Base-by-base conservation (phyloP, 1,140 invertebrate genomes). In the Stegodyphus mimosarum region DNA sequence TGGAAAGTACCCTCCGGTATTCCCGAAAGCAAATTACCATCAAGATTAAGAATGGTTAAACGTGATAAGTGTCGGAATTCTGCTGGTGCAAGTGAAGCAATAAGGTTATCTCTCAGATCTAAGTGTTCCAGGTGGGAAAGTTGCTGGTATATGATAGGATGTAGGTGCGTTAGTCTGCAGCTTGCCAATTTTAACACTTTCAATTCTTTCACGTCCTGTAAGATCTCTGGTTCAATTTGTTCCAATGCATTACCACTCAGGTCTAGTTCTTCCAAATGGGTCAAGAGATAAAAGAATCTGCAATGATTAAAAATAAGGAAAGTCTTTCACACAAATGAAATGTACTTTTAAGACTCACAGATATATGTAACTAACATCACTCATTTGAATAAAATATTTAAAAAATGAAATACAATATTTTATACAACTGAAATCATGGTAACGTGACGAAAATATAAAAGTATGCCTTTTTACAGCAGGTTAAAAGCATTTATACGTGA, bases 1-100 rank as follows among this genome's bases (percentile, higher is more conserved):
- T 92, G 92, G 90, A 95, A 95, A 83, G 94, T 94, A 87, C 93
- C 91, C 89, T 95, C 94, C 17, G 94, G 91, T 52, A 95, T 91
- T 10, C 84, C 87, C 5, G 94, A 93, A 66, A 96, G 90, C 88
- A 94, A 92, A 90, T 96, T 96, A 49, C 94, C 94, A 88, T 95
- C 94, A 87, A 96, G 90, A 87, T 92, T 91, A 66, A 96, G 91
- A 87, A 92, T 92, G 87, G 92, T 92, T 53, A 96, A 90, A 50
- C 89, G 87, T 6, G 83, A 88, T 13, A 90, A 71, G 88, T 92
- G 93, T 9, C 86, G 69, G 15, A 79, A 95, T 74, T 88, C 88
- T 53, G 70, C 77, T 17, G 87, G 86, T 15, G 83, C 87, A 69
- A 89, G 88, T 63, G 85, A 95, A 90, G 94, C 94, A 87, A 96